Percentiles rank a stretch among this genome's conserved stretches.
Conservation (phyloP, 2,888 invertebrate species). For the Cephus nigrinus region DNA sequence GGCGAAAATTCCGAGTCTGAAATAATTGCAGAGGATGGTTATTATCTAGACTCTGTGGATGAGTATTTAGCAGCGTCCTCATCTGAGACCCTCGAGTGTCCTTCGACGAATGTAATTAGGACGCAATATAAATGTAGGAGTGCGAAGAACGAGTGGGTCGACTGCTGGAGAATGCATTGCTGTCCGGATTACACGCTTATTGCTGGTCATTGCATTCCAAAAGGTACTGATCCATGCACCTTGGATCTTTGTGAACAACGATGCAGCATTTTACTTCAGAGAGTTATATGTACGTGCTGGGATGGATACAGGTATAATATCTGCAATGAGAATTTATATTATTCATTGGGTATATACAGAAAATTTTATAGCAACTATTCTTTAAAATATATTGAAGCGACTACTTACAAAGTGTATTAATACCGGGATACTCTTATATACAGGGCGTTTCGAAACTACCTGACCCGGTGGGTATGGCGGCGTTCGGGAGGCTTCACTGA, state of each 20-base stretch:
- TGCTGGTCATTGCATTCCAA: constrained; percentile 73
- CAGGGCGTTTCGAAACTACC: too few species aligned
- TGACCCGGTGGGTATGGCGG: too few species aligned
- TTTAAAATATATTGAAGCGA: background rate
- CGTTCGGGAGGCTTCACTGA: too few species aligned
- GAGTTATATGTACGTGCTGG: constrained; percentile 75
- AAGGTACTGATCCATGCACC: constrained; percentile 73
- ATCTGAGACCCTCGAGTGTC: constrained; percentile 68
- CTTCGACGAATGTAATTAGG: constrained; percentile 73
- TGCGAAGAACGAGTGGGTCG: constrained; percentile 71
- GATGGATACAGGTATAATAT: constrained; percentile 68
- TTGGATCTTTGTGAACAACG: constrained; percentile 75
- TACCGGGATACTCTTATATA: too few species aligned
- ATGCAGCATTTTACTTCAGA: constrained; percentile 73
- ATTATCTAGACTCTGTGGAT: constrained; percentile 22
- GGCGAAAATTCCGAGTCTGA: background rate
- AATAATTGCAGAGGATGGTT: constrained; percentile 21
- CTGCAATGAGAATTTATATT: background rate
- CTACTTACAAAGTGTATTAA: too few species aligned
- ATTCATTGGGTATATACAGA: background rate
- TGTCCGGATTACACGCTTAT: constrained; percentile 74
- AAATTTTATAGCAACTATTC: background rate
- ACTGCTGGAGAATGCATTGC: constrained; percentile 74
- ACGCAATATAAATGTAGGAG: constrained; percentile 71
- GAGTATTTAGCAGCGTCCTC: constrained; percentile 18